Percentiles rank a stretch among this genome's conserved stretches.
Conservation (phyloP, 2,888 invertebrate species). For the Lithophane ornitopus region DNA sequence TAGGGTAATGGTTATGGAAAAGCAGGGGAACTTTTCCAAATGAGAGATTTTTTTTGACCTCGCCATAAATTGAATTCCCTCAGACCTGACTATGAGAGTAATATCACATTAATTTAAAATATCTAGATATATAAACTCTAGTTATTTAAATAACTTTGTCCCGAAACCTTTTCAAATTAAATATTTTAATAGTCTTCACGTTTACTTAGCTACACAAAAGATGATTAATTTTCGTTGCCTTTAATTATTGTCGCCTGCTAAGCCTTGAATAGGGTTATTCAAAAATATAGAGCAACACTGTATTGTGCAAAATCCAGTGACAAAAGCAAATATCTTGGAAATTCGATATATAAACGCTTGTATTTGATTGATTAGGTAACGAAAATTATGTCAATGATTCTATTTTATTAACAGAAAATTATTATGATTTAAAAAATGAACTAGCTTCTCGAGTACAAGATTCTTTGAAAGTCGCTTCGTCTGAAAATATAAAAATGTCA, state of each 20-base stretch:
- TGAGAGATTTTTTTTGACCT: conserved; percentile 37
- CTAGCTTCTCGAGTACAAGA: conserved; percentile 12
- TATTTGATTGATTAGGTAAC: conserved; percentile 49
- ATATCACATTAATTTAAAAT: conserved; percentile 29
- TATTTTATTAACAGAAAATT: conserved; percentile 23
- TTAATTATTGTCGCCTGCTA: conserved; percentile 53
- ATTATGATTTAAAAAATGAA: conserved; percentile 5
- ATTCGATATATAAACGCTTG: conserved; percentile 51
- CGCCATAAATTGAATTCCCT: conserved; percentile 26
- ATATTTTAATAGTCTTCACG: conserved; percentile 47
- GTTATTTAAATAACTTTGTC: conserved; percentile 36
- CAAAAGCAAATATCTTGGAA: conserved; percentile 50
- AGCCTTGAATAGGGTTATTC: conserved; percentile 49
- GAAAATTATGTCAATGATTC: conserved; percentile 20
- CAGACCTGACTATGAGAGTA: not conserved
- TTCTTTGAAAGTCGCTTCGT: conserved; percentile 29
- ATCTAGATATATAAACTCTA: conserved; percentile 29
- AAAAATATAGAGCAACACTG: conserved; percentile 45
- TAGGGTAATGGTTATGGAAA: conserved; percentile 64
- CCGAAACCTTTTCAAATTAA: conserved; percentile 46
- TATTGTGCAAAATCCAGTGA: conserved; percentile 57
- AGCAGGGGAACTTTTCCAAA: conserved; percentile 54
- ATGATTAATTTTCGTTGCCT: conserved; percentile 62
- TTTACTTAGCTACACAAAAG: conserved; percentile 59
- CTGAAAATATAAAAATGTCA: conserved; percentile 43